phyloP scores from a whole-genome alignment of 2,888 invertebrate genomes.

The Xestia ashworthii region DNA sequence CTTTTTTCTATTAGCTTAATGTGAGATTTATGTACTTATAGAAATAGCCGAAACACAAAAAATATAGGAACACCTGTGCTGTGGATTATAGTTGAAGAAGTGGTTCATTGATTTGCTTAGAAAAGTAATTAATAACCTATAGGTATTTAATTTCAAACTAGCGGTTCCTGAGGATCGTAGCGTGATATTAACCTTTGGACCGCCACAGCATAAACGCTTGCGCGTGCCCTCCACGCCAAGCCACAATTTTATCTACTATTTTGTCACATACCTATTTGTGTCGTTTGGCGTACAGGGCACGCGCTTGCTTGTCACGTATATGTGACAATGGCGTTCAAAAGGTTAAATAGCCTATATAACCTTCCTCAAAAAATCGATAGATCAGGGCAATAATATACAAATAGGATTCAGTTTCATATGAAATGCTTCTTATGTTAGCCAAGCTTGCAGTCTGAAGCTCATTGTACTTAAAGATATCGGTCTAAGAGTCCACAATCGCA shows the following conservation, averaged over 20 bases:
- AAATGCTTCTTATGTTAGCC: not conserved
- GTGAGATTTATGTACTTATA: not conserved
- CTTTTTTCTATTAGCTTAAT: constrained; percentile 1
- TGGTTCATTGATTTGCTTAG: not conserved
- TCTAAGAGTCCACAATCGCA: not conserved
- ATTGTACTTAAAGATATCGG: not conserved
- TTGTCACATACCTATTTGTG: too few species aligned
- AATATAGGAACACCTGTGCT: not conserved
- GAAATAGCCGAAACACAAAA: not conserved
- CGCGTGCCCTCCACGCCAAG: too few species aligned
- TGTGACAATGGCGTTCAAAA: too few species aligned
- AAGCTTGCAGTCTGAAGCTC: not conserved
- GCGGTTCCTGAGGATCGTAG: not conserved
- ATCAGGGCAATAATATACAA: not conserved
- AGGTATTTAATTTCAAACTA: not conserved
- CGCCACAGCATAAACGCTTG: too few species aligned
- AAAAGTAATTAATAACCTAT: too few species aligned
- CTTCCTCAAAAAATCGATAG: not conserved
- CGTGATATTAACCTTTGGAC: too few species aligned
- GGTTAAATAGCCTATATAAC: not conserved
- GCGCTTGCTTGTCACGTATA: too few species aligned
- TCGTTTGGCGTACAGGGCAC: too few species aligned
- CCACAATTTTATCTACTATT: too few species aligned
- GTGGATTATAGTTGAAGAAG: not conserved
- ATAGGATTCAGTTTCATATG: too few species aligned